Base-by-base conservation (phyloP, 2,888 invertebrate genomes). In the Drosophila lutescens region DNA sequence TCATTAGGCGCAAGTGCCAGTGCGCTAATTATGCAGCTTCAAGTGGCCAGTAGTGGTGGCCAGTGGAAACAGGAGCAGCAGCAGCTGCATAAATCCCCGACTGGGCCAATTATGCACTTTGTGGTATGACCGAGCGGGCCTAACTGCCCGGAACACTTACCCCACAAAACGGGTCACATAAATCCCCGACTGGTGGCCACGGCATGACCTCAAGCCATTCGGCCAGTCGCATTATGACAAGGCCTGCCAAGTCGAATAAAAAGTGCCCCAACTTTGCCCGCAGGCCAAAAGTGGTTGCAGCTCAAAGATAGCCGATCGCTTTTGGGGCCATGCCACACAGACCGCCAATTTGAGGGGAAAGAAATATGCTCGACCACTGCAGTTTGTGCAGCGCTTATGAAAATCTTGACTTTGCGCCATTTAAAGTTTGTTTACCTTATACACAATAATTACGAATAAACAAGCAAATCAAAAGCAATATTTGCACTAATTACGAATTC, bases 1-100 rank as follows among this genome's bases (percentile, higher is more conserved):
- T 90, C 90, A 91, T 90, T 90, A 88, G 88, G 78, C 87, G 83
- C 85, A 91, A 90, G 90, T 89, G 90, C 86, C 80, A 88, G 86
- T 90, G 90, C 83, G 90, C 91, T 90, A 90, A 90, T 91, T 90
- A 89, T 86, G 79, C 80, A 75, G 71, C 34, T 53, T 47, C 49
- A 40, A 41, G 47, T 34, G 46, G 38, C 34, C 62, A 26, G 46
- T 59, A 26, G 63, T 57, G 53, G 26, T 46, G 26, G 26, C 26
- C 26, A 46, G 26, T 3, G n/a, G 47, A 5, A 43, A 17, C 43
- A 55, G 23, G 30, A 34, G 51, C 63, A 47, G 46, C 63, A 47
- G 46, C 56, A 50, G 60, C 69, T 60, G 78, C 65, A 77, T 77
- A 69, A 69, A 69, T 74, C 75, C 65, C 61, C 56, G 54, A 54